phyloP scores from a whole-genome alignment of 1,140 invertebrate species.

The Aethina tumida region DNA sequence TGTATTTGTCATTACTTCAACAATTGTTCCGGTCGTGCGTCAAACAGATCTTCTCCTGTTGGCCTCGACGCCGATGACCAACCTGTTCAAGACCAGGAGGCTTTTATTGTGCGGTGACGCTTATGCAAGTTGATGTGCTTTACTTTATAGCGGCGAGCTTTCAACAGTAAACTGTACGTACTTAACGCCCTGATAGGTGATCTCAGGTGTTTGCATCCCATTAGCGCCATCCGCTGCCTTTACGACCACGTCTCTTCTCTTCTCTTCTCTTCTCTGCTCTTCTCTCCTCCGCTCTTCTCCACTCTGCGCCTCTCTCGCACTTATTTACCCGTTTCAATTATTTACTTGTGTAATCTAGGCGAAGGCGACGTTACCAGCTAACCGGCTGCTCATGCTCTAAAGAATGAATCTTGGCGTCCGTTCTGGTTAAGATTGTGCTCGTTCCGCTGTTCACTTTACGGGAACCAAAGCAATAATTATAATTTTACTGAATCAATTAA shows the following conservation, averaged over 20 bases:
- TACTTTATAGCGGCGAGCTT: constrained; percentile 28
- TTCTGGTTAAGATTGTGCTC: too few relatives aligned
- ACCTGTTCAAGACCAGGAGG: constrained; percentile 11
- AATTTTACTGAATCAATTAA: too few relatives aligned
- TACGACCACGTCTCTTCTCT: constrained; percentile 6
- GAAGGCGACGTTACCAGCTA: too few relatives aligned
- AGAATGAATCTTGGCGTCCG: too few relatives aligned
- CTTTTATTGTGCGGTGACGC: constrained; percentile 26
- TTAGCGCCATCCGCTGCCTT: constrained; percentile 24
- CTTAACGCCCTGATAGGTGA: constrained; percentile 27
- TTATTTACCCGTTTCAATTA: constrained; percentile 11
- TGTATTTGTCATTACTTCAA: too few relatives aligned
- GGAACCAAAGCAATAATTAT: too few relatives aligned
- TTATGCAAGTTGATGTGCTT: constrained; percentile 26
- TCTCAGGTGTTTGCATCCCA: constrained; percentile 31
- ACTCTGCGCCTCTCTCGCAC: constrained; percentile 6
- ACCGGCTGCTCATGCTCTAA: too few relatives aligned
- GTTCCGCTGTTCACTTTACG: too few relatives aligned
- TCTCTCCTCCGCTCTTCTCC: constrained; percentile 5
- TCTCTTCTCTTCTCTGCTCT: constrained; percentile 18
- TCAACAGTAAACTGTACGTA: constrained; percentile 22
- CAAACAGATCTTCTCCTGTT: too few relatives aligned
- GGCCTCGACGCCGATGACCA: constrained; percentile 5
- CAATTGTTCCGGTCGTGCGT: too few relatives aligned
- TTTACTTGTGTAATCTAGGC: constrained; percentile 8